A percentile compares a stretch with the other conserved stretches of the same genome.
Evolutionary conservation across 2,113 vertebrate genomes (phyloP).

Genomic region (Oncorhynchus clarkii): DNA sequence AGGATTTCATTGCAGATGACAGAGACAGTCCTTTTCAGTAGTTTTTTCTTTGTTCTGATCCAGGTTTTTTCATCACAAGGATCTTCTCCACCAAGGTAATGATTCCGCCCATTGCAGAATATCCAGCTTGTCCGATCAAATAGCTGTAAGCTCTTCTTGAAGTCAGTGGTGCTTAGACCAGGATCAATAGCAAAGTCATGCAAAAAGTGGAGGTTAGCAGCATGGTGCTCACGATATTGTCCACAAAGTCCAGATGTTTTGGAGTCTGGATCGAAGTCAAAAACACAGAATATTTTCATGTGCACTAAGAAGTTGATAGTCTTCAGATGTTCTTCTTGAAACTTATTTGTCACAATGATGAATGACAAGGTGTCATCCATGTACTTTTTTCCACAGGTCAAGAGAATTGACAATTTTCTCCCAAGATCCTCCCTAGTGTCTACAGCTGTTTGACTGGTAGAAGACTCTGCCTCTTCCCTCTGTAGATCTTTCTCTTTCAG

Average conservation of each 20-base stretch:
- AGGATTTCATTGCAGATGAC: slow-evolving; percentile 71
- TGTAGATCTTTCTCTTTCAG: slow-evolving; percentile 54
- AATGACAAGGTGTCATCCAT: slow-evolving; percentile 68
- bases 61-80: slow-evolving; percentile 66
- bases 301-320: slow-evolving; percentile 63
- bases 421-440: slow-evolving; percentile 54
- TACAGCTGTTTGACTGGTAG: not conserved
- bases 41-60: slow-evolving; percentile 64
- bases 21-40: slow-evolving; percentile 65
- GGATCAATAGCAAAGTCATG: slow-evolving; percentile 59
- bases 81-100: slow-evolving; percentile 52
- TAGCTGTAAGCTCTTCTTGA: slow-evolving; percentile 51
- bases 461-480: slow-evolving; percentile 65
- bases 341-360: slow-evolving; percentile 71
- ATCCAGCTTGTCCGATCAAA: slow-evolving; percentile 73
- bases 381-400: slow-evolving; percentile 62
- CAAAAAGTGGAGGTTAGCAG: slow-evolving; percentile 58
- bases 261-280: slow-evolving; percentile 78
- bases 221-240: slow-evolving; percentile 54
- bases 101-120: slow-evolving; percentile 72
- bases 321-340: slow-evolving; percentile 39
- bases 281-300: slow-evolving; percentile 75
- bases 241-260: slow-evolving; percentile 60
- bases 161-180: slow-evolving; percentile 29
- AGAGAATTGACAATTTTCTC: slow-evolving; percentile 61